Conservation (phyloP, 92 coral and sea anemone genomes). For the Heliopora coerulea region DNA sequence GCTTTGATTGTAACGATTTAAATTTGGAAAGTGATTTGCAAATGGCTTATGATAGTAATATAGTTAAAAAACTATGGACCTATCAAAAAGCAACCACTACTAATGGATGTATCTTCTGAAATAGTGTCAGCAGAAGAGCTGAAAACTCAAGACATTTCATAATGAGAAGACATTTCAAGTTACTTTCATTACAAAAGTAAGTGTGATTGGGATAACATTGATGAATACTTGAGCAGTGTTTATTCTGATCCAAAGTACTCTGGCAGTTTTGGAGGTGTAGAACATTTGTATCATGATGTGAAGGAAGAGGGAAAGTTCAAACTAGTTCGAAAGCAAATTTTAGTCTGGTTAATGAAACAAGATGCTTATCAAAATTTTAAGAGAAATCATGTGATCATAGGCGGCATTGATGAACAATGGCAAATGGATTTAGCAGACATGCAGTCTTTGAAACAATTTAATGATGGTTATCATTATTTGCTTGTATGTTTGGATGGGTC, state of each 20-base stretch:
- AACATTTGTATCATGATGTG: constrained; percentile 34
- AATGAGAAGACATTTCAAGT: too few species aligned
- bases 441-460: constrained; percentile 22
- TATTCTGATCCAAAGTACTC: neutral
- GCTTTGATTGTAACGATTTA: constrained; percentile 6
- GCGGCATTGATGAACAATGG: constrained; percentile 47
- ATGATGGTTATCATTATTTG: constrained; percentile 36
- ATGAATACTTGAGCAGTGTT: constrained; percentile 6
- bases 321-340: constrained; percentile 44
- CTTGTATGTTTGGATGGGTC: too few species aligned
- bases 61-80: neutral
- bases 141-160: too few species aligned
- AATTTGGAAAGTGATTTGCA: constrained; percentile 3
- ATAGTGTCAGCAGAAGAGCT: too few species aligned
- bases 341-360: constrained; percentile 45
- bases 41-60: neutral
- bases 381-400: constrained; percentile 34
- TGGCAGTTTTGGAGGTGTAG: too few species aligned
- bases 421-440: constrained; percentile 50
- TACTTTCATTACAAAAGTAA: too few species aligned
- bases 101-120: too few species aligned
- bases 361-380: constrained; percentile 45
- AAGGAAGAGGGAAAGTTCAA: constrained; percentile 40
- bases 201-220: neutral
- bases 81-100: neutral